Conservation (phyloP, 2,113 vertebrate genomes). For the Lasiurus borealis region DNA sequence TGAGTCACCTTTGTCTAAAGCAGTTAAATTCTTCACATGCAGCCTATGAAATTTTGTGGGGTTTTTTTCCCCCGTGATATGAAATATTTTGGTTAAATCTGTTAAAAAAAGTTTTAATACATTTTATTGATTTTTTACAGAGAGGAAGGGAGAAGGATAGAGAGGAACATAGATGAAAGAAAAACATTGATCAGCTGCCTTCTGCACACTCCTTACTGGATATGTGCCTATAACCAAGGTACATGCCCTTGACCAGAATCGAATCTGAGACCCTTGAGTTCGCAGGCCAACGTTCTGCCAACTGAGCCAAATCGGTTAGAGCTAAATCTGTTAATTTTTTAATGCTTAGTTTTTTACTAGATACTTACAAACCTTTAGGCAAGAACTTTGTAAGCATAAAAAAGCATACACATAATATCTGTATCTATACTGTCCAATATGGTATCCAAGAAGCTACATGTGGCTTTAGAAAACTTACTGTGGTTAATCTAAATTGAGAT, state of each 20-base stretch:
- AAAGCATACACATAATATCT: not conserved
- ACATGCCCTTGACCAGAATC: no score
- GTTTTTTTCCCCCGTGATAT: not conserved
- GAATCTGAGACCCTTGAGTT: no score
- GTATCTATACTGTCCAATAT: not conserved
- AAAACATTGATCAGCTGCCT: no score
- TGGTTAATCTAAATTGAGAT: not conserved
- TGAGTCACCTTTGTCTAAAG: not conserved
- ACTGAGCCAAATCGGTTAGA: no score
- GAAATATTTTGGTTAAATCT: slow-evolving; percentile 28
- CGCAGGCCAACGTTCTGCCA: no score
- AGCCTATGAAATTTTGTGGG: not conserved
- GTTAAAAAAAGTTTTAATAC: not conserved
- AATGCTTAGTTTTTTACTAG: slow-evolving; percentile 15
- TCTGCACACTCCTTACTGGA: no score
- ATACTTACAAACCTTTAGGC: not conserved
- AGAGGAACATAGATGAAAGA: no score
- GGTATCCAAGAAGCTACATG: not conserved
- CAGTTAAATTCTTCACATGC: slow-evolving; percentile 23
- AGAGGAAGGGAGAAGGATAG: no score
- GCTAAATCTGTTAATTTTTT: not conserved
- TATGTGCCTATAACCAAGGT: no score
- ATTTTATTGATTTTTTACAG: no score
- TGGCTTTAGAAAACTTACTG: not conserved
- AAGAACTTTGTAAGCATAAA: slow-evolving; percentile 20